phyloP scores from a whole-genome alignment of 2,888 invertebrate genomes.

The Sthenelais limicola region DNA sequence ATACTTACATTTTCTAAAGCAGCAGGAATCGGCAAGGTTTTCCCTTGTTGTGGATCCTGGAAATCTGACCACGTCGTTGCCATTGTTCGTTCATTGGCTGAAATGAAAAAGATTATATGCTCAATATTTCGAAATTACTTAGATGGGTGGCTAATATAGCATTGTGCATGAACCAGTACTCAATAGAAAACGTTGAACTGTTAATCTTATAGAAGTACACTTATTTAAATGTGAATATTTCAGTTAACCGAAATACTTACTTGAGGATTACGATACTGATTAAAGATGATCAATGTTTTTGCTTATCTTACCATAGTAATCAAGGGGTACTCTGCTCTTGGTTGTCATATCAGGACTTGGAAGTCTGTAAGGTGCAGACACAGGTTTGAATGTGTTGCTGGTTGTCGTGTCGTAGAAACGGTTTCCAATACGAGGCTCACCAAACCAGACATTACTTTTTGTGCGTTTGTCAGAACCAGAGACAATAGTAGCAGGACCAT shows the following conservation, averaged over 20 bases:
- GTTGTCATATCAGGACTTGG: constrained; percentile 55
- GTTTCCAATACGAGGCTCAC: constrained; percentile 58
- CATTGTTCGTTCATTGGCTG: constrained; percentile 56
- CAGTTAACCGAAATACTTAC: too few species aligned
- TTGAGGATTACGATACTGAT: too few species aligned
- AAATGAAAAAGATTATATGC: constrained; percentile 38
- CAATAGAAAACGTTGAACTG: too few species aligned
- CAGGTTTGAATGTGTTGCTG: constrained; percentile 55
- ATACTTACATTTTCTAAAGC: constrained; percentile 64
- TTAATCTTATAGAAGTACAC: too few species aligned
- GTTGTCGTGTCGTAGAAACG: constrained; percentile 63
- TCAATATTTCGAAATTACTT: too few species aligned
- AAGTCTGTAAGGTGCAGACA: constrained; percentile 59
- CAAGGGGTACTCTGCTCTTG: constrained; percentile 61
- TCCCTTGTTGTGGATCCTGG: constrained; percentile 57
- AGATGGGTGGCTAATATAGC: too few species aligned
- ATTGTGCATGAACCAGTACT: too few species aligned
- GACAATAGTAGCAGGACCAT: constrained; percentile 58
- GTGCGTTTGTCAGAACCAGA: constrained; percentile 65
- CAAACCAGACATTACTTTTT: constrained; percentile 65
- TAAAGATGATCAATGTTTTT: too few species aligned
- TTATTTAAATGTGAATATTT: too few species aligned
- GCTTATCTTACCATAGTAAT: constrained; percentile 58
- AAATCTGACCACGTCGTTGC: constrained; percentile 60
- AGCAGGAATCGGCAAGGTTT: constrained; percentile 57